A percentile compares a stretch with the other conserved stretches of the same genome.
phyloP scores from a whole-genome alignment of 2,113 vertebrate genomes.

The Macroglossus sobrinus region DNA sequence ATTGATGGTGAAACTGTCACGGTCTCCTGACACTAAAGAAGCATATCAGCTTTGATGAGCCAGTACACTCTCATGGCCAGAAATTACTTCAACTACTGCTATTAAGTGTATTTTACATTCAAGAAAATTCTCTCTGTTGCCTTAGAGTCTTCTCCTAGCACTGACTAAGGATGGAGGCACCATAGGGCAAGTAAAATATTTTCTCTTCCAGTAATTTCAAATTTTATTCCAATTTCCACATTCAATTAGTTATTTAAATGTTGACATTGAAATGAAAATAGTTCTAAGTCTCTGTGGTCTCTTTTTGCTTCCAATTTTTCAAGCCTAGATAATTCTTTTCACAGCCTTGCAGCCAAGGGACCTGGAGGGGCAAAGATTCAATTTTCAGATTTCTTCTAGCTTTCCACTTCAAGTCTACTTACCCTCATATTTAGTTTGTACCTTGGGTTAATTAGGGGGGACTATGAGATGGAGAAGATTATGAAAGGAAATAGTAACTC shows the following conservation, averaged over 20 bases:
- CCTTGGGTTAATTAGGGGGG: slow-evolving; percentile 9
- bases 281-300: slow-evolving; percentile 26
- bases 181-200: not conserved
- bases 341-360: not conserved
- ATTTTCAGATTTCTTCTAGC: slow-evolving; percentile 52
- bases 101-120: not conserved
- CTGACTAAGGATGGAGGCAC: not conserved
- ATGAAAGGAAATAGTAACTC: not conserved
- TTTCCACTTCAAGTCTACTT: slow-evolving; percentile 12
- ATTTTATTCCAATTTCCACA: slow-evolving; percentile 50
- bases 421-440: not conserved
- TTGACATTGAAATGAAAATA: slow-evolving; percentile 47
- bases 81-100: not conserved
- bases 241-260: slow-evolving; percentile 51
- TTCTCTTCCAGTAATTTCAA: slow-evolving; percentile 3
- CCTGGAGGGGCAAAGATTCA: slow-evolving; percentile 28
- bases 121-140: not conserved
- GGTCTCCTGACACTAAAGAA: not conserved
- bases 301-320: slow-evolving; percentile 15
- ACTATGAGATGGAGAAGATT: not conserved
- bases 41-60: not conserved
- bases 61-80: not conserved
- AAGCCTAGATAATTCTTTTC: slow-evolving; percentile 43
- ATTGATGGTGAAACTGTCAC: not conserved
- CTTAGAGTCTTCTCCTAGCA: not conserved